Evolutionary conservation across 2,113 vertebrate species (phyloP).

Genomic region (Clarias gariepinus): DNA sequence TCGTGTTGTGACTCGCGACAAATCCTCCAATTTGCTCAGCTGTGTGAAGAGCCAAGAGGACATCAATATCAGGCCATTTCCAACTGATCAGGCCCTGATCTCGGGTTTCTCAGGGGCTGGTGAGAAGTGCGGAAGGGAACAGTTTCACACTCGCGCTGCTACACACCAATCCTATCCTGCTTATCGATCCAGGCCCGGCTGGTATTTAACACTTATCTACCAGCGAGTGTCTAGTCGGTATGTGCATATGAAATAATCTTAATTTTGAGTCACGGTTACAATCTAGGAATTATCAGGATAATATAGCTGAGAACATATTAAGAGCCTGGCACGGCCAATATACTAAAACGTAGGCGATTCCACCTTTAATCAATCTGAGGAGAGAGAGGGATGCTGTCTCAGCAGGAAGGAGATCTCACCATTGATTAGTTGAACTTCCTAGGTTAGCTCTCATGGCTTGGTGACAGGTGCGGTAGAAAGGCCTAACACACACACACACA

Average conservation of each 20-base stretch:
- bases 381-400: slow-evolving; percentile 37
- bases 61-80: slow-evolving; percentile 80
- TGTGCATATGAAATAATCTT: slow-evolving; percentile 45
- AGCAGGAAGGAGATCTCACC: slow-evolving; percentile 46
- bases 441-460: slow-evolving; percentile 5
- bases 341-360: slow-evolving; percentile 40
- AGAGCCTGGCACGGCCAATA: slow-evolving; percentile 38
- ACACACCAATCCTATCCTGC: slow-evolving; percentile 57
- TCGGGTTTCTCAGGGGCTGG: slow-evolving; percentile 69
- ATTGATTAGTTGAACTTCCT: slow-evolving; percentile 45
- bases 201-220: slow-evolving; percentile 76
- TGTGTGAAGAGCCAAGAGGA: slow-evolving; percentile 84
- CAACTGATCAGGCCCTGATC: slow-evolving; percentile 77
- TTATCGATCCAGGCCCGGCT: slow-evolving; percentile 79
- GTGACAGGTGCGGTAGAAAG: slow-evolving; percentile 21
- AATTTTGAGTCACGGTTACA: slow-evolving; percentile 59
- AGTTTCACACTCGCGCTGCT: slow-evolving; percentile 41
- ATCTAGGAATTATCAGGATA: slow-evolving; percentile 13
- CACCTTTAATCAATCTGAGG: slow-evolving; percentile 43
- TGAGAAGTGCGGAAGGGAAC: slow-evolving; percentile 7
- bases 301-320: slow-evolving; percentile 39
- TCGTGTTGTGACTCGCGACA: slow-evolving; percentile 88
- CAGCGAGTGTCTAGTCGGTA: slow-evolving; percentile 56
- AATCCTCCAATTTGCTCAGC: slow-evolving; percentile 92
- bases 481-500: not conserved